Evolutionary conservation across 2,113 vertebrate genomes (phyloP), one percentile per base, ranked within the genome.

Genomic region (Acrocephalus kingi): DNA sequence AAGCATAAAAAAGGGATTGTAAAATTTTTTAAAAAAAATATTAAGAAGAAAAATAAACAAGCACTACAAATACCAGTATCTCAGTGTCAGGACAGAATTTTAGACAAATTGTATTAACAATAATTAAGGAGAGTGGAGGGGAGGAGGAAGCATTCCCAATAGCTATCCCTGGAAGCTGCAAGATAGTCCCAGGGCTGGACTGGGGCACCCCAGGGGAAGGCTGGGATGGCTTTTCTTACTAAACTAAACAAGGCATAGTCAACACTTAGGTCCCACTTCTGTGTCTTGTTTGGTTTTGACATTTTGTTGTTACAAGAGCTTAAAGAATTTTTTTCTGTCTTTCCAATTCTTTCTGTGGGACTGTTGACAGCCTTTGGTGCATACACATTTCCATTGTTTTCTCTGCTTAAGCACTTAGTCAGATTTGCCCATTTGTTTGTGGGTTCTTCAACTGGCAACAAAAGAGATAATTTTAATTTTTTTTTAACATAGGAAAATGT

Each of bases 341-440:
- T 94, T 92, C 92, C 88, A 96, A 4, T 92, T 90, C 80, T 94
- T 94, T 92, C 61, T 92, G 61, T 56, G 25, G 73, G 46, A 46
- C 86, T 94, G 85, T 62, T 94, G 80, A 90, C 86, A 95, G 88
- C 73, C 89, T 74, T 56, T 87, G 68, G 88, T 96, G 88, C 90
- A 84, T 56, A 87, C 85, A 93, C 83, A 91, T 96, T 96, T 96
- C 94, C 95, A 96, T 96, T 96, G 95, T 96, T 96, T 95, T 91
- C 79, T 88, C 85, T 88, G 76, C 56, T 90, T 93, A 95, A 94
- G 84, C 73, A 89, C 68, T 96, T 96, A 95, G 84, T 97, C 95
- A 97, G 90, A 93, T 91, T 94, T 91, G 51, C 94, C 90, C 64
- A 17, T 93, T 95, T 91, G 54, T 87, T 90, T 79, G 91, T 6